Conservation (phyloP, 1,140 invertebrate species). For the Aphis gossypii region DNA sequence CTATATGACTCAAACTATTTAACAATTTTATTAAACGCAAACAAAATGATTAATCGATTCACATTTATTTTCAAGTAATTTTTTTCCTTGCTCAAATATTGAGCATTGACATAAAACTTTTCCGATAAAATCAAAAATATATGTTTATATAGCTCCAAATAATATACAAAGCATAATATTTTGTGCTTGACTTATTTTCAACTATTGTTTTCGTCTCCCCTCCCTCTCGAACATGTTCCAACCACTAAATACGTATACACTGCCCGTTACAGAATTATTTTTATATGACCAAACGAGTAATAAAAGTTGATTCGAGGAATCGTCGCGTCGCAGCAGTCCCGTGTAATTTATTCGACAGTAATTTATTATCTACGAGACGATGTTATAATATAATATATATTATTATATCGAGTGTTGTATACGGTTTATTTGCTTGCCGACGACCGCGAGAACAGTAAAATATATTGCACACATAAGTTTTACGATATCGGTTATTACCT, state of each 20-base stretch:
- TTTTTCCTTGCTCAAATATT: too few species aligned
- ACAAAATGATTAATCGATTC: too few species aligned
- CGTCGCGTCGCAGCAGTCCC: background rate
- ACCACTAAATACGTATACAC: background rate
- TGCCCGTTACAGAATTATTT: background rate
- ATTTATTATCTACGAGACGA: slow-evolving; percentile 14
- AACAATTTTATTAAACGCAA: too few species aligned
- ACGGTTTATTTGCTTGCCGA: background rate
- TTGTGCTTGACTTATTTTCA: too few species aligned
- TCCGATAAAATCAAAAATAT: too few species aligned
- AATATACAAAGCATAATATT: too few species aligned
- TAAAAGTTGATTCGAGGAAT: slow-evolving; percentile 10
- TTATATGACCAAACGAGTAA: slow-evolving; percentile 2
- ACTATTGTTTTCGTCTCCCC: too few species aligned
- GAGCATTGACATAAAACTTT: too few species aligned
- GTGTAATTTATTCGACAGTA: background rate
- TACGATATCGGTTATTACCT: background rate
- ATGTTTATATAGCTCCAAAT: too few species aligned
- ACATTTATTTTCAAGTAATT: too few species aligned
- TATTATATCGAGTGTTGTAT: slow-evolving; percentile 5
- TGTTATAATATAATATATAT: slow-evolving; percentile 12
- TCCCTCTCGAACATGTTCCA: background rate
- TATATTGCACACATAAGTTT: slow-evolving; percentile 10
- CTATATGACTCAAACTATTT: too few species aligned
- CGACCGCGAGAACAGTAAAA: background rate